Conservation (phyloP, 2,113 vertebrate genomes). For the Sceloporus undulatus region DNA sequence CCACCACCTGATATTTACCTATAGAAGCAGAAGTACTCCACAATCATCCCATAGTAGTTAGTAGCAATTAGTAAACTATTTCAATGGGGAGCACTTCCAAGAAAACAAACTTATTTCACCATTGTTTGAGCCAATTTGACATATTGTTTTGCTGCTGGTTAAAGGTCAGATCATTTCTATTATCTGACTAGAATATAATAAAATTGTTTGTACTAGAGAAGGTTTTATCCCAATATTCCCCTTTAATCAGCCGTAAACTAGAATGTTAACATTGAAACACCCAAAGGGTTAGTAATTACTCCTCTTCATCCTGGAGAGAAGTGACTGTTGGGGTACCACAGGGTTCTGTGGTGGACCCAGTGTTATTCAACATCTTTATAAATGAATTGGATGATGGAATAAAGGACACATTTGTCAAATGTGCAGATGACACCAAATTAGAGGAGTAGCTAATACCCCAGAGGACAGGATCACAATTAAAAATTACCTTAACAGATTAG, state of each 20-base stretch:
- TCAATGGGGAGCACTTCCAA: not conserved
- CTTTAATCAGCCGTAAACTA: not conserved
- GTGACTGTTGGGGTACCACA: no score
- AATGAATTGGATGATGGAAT: no score
- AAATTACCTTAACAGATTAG: no score
- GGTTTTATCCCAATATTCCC: rapidly evolving
- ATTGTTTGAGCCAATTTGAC: not conserved
- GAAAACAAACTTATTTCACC: not conserved
- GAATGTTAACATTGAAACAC: not conserved
- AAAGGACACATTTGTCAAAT: no score
- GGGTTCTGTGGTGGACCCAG: no score
- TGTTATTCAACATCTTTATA: no score
- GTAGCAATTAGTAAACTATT: not conserved
- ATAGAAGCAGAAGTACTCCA: not conserved
- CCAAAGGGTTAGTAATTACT: not conserved
- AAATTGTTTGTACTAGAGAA: not conserved
- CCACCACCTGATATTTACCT: not conserved
- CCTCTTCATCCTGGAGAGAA: no score
- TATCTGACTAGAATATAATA: not conserved
- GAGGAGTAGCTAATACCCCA: no score
- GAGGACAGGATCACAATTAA: no score
- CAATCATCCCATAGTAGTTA: not conserved
- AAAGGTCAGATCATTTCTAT: not conserved
- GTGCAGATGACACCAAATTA: no score
- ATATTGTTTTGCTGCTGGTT: not conserved